A percentile compares a stretch with the other conserved stretches of the same genome.
Conservation (phyloP, 2,113 vertebrate species). For the Leucopsar rothschildi region DNA sequence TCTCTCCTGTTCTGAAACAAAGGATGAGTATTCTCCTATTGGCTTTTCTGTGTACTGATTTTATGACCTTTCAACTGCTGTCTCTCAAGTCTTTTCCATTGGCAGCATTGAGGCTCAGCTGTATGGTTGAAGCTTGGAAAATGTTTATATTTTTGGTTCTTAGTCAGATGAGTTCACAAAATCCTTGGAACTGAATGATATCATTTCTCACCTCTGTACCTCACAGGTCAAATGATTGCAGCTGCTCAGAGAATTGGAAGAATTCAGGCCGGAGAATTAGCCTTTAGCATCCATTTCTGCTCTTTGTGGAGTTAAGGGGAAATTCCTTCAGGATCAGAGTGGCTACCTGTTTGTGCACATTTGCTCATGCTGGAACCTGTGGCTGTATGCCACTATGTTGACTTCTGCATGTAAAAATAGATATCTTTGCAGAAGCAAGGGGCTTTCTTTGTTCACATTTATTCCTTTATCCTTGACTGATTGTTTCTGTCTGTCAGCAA, state of each 20-base stretch:
- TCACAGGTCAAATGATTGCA: constrained; percentile 1
- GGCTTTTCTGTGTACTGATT: constrained; percentile 9
- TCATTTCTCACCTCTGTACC: neutral
- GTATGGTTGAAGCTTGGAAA: neutral
- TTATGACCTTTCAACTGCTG: neutral
- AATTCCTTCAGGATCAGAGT: neutral
- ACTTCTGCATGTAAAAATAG: neutral
- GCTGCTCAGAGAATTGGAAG: neutral
- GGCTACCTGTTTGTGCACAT: neutral
- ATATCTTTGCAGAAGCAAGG: neutral
- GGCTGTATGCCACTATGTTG: neutral
- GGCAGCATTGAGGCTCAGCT: neutral
- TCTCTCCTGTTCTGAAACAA: neutral
- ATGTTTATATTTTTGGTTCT: neutral
- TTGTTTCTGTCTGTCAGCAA: neutral
- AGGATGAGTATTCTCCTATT: neutral
- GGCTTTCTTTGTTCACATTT: neutral
- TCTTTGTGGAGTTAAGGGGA: neutral
- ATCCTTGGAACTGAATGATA: neutral
- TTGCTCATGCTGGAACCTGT: neutral
- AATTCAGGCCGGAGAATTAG: neutral
- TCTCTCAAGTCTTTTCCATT: neutral
- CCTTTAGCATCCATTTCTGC: neutral
- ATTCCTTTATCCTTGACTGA: neutral
- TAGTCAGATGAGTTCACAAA: neutral